Percentiles rank a stretch among this genome's conserved stretches.
Conservation (phyloP, 2,888 invertebrate genomes). For the Chydorus sphaericus region DNA sequence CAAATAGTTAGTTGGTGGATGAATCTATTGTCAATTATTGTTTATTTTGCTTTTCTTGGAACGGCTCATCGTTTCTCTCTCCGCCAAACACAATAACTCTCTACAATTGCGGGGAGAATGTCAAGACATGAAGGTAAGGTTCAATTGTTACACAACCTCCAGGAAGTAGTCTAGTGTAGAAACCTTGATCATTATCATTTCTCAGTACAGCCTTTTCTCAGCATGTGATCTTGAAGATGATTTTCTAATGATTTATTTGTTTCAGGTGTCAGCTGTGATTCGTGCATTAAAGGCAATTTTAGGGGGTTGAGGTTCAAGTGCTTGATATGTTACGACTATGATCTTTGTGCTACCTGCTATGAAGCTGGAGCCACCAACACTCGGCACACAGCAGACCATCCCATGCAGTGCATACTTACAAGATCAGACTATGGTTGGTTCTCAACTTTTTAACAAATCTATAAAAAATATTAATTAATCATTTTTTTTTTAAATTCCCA, state of each 20-base stretch:
- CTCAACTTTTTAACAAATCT: neutral
- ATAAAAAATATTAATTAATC: neutral
- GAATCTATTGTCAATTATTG: too few relatives aligned
- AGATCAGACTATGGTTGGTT: conserved; percentile 79
- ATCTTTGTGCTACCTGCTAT: conserved; percentile 91
- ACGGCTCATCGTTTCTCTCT: too few relatives aligned
- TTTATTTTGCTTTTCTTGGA: too few relatives aligned
- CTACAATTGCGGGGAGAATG: too few relatives aligned
- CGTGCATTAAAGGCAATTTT: conserved; percentile 95
- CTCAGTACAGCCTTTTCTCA: too few relatives aligned
- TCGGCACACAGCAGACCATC: conserved; percentile 88
- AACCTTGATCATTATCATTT: too few relatives aligned
- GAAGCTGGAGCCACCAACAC: conserved; percentile 81
- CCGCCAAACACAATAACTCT: too few relatives aligned
- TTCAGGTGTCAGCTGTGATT: conserved; percentile 98
- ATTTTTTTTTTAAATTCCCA: conserved; percentile 1
- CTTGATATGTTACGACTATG: conserved; percentile 97
- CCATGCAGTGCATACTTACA: conserved; percentile 97
- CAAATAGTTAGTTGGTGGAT: too few relatives aligned
- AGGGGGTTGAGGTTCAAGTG: conserved; percentile 96
- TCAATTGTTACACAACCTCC: neutral
- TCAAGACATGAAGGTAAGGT: conserved; percentile 4
- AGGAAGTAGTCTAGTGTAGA: neutral
- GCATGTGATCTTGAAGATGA: too few relatives aligned
- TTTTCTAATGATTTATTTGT: conserved; percentile 24